Evolutionary conservation across 2,888 invertebrate species (phyloP), one percentile per base, ranked within the genome.

Genomic region (Therioaphis trifolii): DNA sequence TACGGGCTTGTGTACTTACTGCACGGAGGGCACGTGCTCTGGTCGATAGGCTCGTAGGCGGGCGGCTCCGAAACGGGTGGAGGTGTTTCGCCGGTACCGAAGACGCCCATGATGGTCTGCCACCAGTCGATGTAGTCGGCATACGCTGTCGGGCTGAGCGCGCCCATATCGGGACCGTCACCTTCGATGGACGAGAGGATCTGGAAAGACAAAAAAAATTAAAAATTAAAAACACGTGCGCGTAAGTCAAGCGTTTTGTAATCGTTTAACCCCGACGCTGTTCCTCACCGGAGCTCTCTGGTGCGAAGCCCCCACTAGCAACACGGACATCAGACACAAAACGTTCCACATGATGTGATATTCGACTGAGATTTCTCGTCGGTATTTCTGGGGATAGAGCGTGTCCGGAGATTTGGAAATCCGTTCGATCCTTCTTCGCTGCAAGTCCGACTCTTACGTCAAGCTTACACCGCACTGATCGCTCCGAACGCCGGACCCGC

Each of bases 61-160:
- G 69, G 55, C 0, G 74, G 46, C 46, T 84, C 84, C 7, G 72
- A n/a, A n/a, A n/a, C n/a, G n/a, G n/a, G 35, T 35, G 63, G 35
- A 24, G 79, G 4, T 80, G 49, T 55, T 85, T 85, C 84, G 21
- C 46, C 46, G 24, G 21, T 46, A 49, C 12, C 58, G 43, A 77
- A 43, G 21, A 84, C 27, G 61, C 85, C 84, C 14, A 85, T 78
- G 35, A 85, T 84, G 46, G 79, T 85, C 46, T 85, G 85, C 85
- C 85, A 85, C 85, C 85, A 85, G 40, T 76, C 85, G 35, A 85
- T 58, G 74, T 85, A 85, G 21, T 85, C 85, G 15, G 63, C 63
- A 27, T 84, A 84, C 18, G 82, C 71, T 1, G 72, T n/a, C 18
- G 63, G 72, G 7, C 74, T 82, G 15, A 82, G 58, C 0, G 74